Evolutionary conservation across 2,888 invertebrate genomes (phyloP).

Genomic region (Carcina quercana): DNA sequence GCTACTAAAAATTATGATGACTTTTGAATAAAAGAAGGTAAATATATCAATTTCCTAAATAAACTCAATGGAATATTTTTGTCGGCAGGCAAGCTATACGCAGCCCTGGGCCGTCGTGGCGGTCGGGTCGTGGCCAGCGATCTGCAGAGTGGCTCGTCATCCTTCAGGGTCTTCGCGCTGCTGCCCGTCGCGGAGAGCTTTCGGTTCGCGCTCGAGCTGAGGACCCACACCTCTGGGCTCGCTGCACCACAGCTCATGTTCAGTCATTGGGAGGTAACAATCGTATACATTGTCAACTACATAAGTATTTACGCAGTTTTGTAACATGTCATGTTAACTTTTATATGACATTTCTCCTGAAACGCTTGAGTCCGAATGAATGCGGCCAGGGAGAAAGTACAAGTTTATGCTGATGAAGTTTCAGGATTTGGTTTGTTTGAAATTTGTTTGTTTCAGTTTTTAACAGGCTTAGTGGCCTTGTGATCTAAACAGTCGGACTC

Average conservation of each 20-base stretch:
- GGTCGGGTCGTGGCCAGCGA: slow-evolving; percentile 94
- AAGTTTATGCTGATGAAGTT: no score
- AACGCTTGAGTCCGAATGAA: no score
- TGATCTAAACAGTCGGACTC: no score
- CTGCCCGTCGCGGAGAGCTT: slow-evolving; percentile 98
- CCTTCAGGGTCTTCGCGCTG: slow-evolving; percentile 90
- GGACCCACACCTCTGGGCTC: slow-evolving; percentile 96
- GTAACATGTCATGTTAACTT: no score
- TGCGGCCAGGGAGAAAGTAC: no score
- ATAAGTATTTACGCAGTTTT: neutral
- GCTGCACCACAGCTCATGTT: slow-evolving; percentile 96
- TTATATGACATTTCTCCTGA: no score
- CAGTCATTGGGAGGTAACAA: slow-evolving; percentile 98
- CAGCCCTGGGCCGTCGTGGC: slow-evolving; percentile 89
- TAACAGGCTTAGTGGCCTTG: no score
- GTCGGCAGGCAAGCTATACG: slow-evolving; percentile 88
- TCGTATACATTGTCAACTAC: neutral
- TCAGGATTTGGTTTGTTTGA: no score
- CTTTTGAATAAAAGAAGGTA: no score
- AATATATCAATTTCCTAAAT: neutral
- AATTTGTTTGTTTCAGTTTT: no score
- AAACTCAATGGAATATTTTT: slow-evolving; percentile 2
- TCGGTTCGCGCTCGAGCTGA: slow-evolving; percentile 93
- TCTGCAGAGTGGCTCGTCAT: slow-evolving; percentile 91
- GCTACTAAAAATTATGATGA: no score